Conservation (phyloP, 2,113 vertebrate species). For the Tauraco erythrolophus region DNA sequence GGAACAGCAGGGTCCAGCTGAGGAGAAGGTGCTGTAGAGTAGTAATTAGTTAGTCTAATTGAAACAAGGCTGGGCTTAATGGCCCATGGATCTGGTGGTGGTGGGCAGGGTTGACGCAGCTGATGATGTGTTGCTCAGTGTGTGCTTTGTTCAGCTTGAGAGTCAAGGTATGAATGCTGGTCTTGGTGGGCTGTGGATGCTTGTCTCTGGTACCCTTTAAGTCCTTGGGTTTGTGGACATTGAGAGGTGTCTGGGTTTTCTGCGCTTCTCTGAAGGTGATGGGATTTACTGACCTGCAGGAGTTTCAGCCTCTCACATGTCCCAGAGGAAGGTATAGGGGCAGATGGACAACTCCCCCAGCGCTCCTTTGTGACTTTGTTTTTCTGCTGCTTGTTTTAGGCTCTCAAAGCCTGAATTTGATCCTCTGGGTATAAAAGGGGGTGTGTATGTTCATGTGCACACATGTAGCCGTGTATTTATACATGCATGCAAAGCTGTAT, state of each 20-base stretch:
- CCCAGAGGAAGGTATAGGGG: background rate
- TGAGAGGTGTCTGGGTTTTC: background rate
- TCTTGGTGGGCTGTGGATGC: accelerated
- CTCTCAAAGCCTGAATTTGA: background rate
- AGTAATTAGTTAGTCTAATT: background rate
- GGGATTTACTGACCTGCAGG: background rate
- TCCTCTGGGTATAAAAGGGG: background rate
- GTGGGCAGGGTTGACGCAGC: background rate
- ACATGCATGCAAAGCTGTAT: accelerated
- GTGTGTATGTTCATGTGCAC: background rate
- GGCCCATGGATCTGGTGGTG: background rate
- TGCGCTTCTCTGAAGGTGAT: background rate
- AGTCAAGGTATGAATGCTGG: accelerated
- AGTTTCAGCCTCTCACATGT: accelerated
- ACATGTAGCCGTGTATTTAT: background rate
- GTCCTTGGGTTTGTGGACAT: accelerated
- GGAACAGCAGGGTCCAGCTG: background rate
- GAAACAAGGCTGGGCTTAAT: background rate
- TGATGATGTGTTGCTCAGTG: background rate
- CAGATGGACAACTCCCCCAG: accelerated
- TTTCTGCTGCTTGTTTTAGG: background rate
- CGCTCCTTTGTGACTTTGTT: background rate
- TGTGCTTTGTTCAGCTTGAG: background rate
- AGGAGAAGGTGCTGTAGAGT: background rate
- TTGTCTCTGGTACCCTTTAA: accelerated